phyloP scores from a whole-genome alignment of 2,797 vertebrate genomes.

The Rhadinocentrus ornatus region DNA sequence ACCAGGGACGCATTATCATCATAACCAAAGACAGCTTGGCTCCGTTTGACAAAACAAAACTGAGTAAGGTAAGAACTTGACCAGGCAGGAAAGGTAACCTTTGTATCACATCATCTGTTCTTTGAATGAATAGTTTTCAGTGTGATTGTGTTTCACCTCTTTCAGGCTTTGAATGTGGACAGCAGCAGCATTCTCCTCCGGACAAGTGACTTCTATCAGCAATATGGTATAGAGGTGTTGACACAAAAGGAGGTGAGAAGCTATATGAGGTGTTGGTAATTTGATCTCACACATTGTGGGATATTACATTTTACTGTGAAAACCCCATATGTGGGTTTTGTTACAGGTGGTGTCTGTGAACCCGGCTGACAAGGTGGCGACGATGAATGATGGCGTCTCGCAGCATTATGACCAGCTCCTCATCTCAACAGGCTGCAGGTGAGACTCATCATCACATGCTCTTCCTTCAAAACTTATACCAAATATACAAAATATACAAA shows the following conservation, averaged over 20 bases:
- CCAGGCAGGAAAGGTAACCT: not conserved
- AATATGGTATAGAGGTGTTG: slow-evolving; percentile 84
- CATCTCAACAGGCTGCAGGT: slow-evolving; percentile 90
- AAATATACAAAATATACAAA: no score
- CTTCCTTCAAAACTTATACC: not conserved
- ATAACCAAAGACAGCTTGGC: slow-evolving; percentile 84
- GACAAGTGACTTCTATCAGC: slow-evolving; percentile 81
- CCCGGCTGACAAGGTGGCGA: slow-evolving; percentile 75
- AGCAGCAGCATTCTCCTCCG: slow-evolving; percentile 82
- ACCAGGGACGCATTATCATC: slow-evolving; percentile 87
- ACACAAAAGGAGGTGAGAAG: slow-evolving; percentile 84
- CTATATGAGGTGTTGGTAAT: not conserved
- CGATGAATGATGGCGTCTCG: slow-evolving; percentile 76
- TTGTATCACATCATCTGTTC: not conserved
- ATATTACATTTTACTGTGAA: not conserved
- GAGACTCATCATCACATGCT: slow-evolving; percentile 1
- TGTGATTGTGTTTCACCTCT: not conserved
- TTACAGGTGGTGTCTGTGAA: slow-evolving; percentile 83
- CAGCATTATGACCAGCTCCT: slow-evolving; percentile 87
- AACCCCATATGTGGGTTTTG: not conserved
- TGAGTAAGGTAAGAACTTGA: slow-evolving; percentile 86
- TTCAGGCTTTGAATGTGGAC: slow-evolving; percentile 80
- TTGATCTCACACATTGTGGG: not conserved
- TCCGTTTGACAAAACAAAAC: slow-evolving; percentile 88
- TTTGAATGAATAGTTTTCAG: not conserved